Conservation (phyloP, 2,888 invertebrate species). For the Drosophila bunnanda region DNA sequence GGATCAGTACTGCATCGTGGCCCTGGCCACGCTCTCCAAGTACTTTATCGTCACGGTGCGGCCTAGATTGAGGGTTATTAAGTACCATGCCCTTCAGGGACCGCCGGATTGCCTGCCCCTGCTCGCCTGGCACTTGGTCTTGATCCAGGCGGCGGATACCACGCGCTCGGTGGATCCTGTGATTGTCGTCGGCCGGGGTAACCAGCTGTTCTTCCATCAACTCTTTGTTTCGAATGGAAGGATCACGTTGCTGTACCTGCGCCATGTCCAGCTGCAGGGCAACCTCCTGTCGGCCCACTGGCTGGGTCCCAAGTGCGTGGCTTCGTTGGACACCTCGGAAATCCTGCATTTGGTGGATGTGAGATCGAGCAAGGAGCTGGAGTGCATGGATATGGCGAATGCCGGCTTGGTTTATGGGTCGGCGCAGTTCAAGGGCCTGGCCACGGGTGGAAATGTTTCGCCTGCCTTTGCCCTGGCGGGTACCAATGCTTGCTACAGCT, state of each 20-base stretch:
- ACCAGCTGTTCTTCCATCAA: constrained; percentile 93
- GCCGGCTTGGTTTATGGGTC: constrained; percentile 94
- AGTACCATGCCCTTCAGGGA: constrained; percentile 91
- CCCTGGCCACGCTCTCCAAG: constrained; percentile 96
- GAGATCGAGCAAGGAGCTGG: constrained; percentile 93
- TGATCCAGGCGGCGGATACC: constrained; percentile 90
- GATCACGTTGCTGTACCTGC: constrained; percentile 88
- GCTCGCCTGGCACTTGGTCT: constrained; percentile 96
- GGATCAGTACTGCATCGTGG: constrained; percentile 91
- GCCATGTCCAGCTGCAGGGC: constrained; percentile 89
- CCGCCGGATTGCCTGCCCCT: constrained; percentile 93
- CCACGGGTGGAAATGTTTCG: constrained; percentile 97
- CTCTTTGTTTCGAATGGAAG: constrained; percentile 85
- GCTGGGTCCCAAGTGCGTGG: constrained; percentile 93
- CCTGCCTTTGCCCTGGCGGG: constrained; percentile 87
- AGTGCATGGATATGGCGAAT: constrained; percentile 91
- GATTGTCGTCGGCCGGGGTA: constrained; percentile 94
- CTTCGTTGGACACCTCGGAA: constrained; percentile 93
- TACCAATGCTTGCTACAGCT: constrained; percentile 89
- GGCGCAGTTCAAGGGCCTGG: constrained; percentile 93
- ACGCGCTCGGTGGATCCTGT: constrained; percentile 92
- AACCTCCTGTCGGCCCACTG: constrained; percentile 91
- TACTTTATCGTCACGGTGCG: constrained; percentile 91
- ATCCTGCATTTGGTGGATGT: constrained; percentile 95
- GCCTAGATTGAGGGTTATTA: constrained; percentile 91